Evolutionary conservation across 1,140 invertebrate species (phyloP).

Genomic region (Neodiprion virginianus): DNA sequence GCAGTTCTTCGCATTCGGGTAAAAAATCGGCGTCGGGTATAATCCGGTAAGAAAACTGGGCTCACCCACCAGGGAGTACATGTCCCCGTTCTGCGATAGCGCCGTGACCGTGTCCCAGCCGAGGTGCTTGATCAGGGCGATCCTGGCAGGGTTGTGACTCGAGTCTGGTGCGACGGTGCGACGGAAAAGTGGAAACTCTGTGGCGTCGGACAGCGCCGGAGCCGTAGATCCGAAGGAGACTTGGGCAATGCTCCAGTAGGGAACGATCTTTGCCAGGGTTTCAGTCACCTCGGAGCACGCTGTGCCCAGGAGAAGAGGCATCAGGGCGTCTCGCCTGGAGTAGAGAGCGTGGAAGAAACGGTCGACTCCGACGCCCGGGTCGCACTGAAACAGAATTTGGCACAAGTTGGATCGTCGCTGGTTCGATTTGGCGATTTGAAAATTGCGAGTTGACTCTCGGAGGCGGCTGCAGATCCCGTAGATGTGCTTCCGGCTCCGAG

Average conservation of each 20-base stretch:
- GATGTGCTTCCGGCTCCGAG: no score
- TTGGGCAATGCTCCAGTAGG: conserved; percentile 91
- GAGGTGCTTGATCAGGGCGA: conserved; percentile 83
- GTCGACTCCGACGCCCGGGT: conserved; percentile 87
- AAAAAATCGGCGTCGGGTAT: no score
- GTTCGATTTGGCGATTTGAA: no score
- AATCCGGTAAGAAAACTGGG: not conserved
- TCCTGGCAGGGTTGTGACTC: conserved; percentile 84
- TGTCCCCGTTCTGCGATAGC: conserved; percentile 85
- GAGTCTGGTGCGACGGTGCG: conserved; percentile 86
- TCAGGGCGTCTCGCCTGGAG: conserved; percentile 69
- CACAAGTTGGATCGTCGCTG: not conserved
- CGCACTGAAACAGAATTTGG: conserved; percentile 72
- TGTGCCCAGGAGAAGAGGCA: conserved; percentile 83
- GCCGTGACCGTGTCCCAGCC: conserved; percentile 87
- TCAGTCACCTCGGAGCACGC: conserved; percentile 90
- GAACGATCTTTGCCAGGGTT: conserved; percentile 86
- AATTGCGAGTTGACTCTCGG: no score
- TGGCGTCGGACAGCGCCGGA: conserved; percentile 82
- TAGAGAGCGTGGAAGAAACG: conserved; percentile 92
- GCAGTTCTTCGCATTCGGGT: no score
- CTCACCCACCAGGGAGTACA: conserved; percentile 75
- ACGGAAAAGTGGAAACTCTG: conserved; percentile 87
- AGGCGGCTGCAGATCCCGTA: no score
- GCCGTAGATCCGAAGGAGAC: conserved; percentile 88